These are phyloP conservation scores for Amorpha juglandis DNA, from an alignment of 2,888 invertebrate genomes.

Conservation along the genomic window DNA sequence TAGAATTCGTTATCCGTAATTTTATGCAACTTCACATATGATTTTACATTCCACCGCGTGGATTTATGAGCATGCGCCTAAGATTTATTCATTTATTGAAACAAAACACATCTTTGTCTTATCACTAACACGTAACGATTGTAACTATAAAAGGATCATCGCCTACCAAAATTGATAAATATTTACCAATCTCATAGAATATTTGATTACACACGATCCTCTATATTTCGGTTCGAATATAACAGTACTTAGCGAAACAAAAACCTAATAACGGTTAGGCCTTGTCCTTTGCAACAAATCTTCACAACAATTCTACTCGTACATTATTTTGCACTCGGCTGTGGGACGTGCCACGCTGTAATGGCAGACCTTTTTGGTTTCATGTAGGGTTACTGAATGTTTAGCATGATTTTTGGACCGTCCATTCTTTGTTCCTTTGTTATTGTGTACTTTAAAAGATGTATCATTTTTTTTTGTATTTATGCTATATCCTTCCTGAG, in stretches of 20 bases:
- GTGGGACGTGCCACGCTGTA: constrained; percentile 26
- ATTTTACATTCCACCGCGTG: no score
- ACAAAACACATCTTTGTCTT: no score
- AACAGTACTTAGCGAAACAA: not conserved
- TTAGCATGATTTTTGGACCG: constrained; percentile 24
- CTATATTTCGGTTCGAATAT: not conserved
- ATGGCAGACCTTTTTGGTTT: constrained; percentile 27
- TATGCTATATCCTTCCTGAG: not conserved
- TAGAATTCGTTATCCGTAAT: no score
- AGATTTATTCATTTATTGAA: no score
- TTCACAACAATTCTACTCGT: constrained; percentile 21
- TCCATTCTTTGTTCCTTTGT: constrained; percentile 16
- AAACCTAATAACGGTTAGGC: constrained; percentile 21
- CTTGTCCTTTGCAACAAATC: constrained; percentile 26
- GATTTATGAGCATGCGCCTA: no score
- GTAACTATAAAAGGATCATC: no score
- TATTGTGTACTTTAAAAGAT: constrained; percentile 5
- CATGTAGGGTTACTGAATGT: constrained; percentile 21
- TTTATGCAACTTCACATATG: no score
- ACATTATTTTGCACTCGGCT: constrained; percentile 29
- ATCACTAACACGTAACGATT: no score
- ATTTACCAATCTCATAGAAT: no score
- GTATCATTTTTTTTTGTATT: not conserved
- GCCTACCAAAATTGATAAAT: no score
- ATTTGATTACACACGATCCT: no score